Evolutionary conservation across 2,113 vertebrate genomes (phyloP), one percentile per base, ranked within the genome.

Genomic region (Gymnocephalus cernua): DNA sequence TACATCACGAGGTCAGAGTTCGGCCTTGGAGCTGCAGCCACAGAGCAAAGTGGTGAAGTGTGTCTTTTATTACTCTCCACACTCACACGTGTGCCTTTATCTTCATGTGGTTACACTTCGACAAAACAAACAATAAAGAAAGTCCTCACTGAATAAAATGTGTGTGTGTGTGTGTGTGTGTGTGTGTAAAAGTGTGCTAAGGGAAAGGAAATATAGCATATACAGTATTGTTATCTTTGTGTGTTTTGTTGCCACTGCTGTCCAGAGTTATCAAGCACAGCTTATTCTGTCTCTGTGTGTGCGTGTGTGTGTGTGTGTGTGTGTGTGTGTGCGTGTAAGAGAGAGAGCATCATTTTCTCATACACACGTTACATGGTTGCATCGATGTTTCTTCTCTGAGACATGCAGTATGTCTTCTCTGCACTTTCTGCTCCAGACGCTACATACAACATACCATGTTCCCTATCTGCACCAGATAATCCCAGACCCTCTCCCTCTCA

Each of bases 1-100:
- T 89, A 74, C 86, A 90, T 84, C 86, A 91, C 62, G 2, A 41
- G 81, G 82, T 84, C 84, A 74, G 27, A 79, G 87, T 66, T 90
- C 79, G 74, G 25, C 11, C 48, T 1, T 3, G 0, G 79, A 79
- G 73, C 66, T 53, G 48, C 74, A 58, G 80, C 61, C 44, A 9
- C 41, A 61, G 2, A 35, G 44, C 21, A 0, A 32, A 71, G 73
- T 67, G 61, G 3, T 74, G 0, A 71, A 84, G 83, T 84, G 84
- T 75, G 79, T 83, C 51, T 51, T 63, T 45, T 70, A 58, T 80
- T 59, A 25, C 7, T 1, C 8, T 70, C n/a, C 63, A 27, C 44
- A 0, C 71, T 75, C 58, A 35, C 29, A 53, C 68, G 70, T 80
- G 62, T 48, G 54, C 77, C 56, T 84, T 63, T 64, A 82, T 82